Evolutionary conservation across 2,113 vertebrate species (phyloP), one percentile per base, ranked within the genome.

Genomic region (Ictalurus furcatus): DNA sequence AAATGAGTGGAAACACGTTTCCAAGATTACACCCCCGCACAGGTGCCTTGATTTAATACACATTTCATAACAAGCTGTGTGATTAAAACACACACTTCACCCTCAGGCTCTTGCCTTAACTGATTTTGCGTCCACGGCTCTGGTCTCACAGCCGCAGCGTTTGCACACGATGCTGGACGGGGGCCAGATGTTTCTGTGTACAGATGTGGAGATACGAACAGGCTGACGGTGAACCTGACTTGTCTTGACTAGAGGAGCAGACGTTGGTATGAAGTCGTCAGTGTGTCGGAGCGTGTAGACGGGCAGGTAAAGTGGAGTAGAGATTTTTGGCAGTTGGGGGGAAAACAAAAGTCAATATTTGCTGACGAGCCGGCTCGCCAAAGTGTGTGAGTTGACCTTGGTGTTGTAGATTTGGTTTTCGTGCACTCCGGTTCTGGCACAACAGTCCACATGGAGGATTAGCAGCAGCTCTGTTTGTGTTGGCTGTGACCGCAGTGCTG

Each of bases 301-400:
- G 21, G 40, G 40, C 67, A n/a, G 86, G 82, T 84, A 58, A 90
- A 91, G 88, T 81, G 88, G 90, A 84, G 63, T 71, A 88, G 87
- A 74, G 84, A 87, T 89, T 9, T 84, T n/a, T 63, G 34, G 5
- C 63, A 14, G 90, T 76, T 89, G 69, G 2, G 58, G 58, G 30
- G 90, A 85, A 91, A 59, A 6, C 44, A 34, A 91, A 85, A 91
- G 92, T 94, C 91, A 93, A 92, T 93, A 91, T 92, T 93, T 93
- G 91, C 21, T 85, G 90, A 94, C 92, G 92, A 92, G 44, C 91
- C 52, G 88, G 73, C 90, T 88, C 87, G 82, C 92, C 30, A 78
- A 25, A 69, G 19, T 40, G 14, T 40, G 52, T 56, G 89, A 86
- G 37, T 71, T 91, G 88, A 92, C 88, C 89, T 91, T 89, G 90